A percentile compares a stretch with the other conserved stretches of the same genome.
These are phyloP conservation scores for Orthosia gothica DNA, from an alignment of 2,888 invertebrate species.

Conservation along the genomic window DNA sequence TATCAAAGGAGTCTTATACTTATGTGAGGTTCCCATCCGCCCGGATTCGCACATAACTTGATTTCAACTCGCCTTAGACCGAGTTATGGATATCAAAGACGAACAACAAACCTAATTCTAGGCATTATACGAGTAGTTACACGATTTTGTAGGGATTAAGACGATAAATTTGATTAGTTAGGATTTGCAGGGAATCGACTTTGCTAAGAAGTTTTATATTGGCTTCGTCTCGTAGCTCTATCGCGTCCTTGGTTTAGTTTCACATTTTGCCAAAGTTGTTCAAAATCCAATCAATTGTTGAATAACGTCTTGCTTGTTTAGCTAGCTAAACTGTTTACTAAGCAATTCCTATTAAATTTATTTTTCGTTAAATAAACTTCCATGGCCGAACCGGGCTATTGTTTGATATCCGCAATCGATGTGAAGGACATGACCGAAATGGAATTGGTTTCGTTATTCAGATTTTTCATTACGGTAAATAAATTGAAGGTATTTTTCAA, in stretches of 20 bases:
- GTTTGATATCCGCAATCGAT: slow-evolving; percentile 42
- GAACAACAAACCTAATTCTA: slow-evolving; percentile 18
- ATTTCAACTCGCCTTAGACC: slow-evolving; percentile 38
- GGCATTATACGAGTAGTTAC: background rate
- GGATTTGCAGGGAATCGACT: slow-evolving; percentile 60
- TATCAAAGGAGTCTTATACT: slow-evolving; percentile 33
- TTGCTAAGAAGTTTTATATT: slow-evolving; percentile 58
- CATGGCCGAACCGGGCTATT: slow-evolving; percentile 24
- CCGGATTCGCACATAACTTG: slow-evolving; percentile 41
- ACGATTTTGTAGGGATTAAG: slow-evolving; percentile 46
- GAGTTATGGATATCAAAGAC: slow-evolving; percentile 47
- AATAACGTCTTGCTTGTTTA: slow-evolving; percentile 40
- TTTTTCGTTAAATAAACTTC: slow-evolving; percentile 28
- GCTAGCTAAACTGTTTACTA: slow-evolving; percentile 36
- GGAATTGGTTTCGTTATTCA: slow-evolving; percentile 32
- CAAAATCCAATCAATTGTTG: slow-evolving; percentile 39
- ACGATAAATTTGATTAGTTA: slow-evolving; percentile 59
- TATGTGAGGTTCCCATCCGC: slow-evolving; percentile 39
- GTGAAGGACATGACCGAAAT: slow-evolving; percentile 49
- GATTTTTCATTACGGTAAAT: slow-evolving; percentile 14
- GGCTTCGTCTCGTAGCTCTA: slow-evolving; percentile 55
- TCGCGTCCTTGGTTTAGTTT: slow-evolving; percentile 52
- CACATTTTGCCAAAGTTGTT: slow-evolving; percentile 48
- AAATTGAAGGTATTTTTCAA: slow-evolving; percentile 22
- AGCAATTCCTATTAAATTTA: slow-evolving; percentile 39